Base-by-base conservation (phyloP, 2,797 vertebrate species). In the Ciconia nigra region DNA sequence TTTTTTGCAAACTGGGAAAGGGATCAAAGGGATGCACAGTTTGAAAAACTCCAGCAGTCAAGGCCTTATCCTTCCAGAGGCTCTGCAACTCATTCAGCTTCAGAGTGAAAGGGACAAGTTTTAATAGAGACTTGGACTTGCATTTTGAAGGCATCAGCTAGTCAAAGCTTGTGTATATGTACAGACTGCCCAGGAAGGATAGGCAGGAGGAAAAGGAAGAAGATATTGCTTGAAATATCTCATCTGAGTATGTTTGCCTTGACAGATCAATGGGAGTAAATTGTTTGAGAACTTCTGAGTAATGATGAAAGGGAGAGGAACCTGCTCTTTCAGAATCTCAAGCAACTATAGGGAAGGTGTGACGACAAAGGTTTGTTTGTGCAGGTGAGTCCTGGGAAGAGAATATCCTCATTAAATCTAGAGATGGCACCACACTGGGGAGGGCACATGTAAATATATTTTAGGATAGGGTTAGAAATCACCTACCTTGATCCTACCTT, bases 21-120 rank as follows among this genome's bases (percentile, higher is more conserved):
- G 66, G 87, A 87, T 97, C 91, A 96, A 97, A 93, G 65, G 42
- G 58, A 86, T 67, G 58, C 69, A 62, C 11, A 63, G 93, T 76
- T 85, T 84, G 55, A 74, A 90, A 90, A 94, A 74, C 51, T 89
- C 65, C 76, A 85, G 52, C 47, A 93, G 83, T 46, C 57, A 74
- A 87, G 78, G 70, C 44, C 79, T 96, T 85, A 91, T 93, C 69
- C 90, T 94, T 91, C 61, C 76, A 82, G 73, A 88, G n/a, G 54
- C 51, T 92, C 62, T 96, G 93, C 67, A 83, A 71, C 39, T 78
- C 63, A 54, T 76, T 89, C 84, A 57, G 74, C 79, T 93, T 81
- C 67, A 67, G 63, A 77, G 83, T 4, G 15, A 62, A 57, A 52
- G 35, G 31, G 19, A 90, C 31, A 84, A 70, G 37, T 77, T 85